Evolutionary conservation across 2,888 invertebrate genomes (phyloP), one percentile per base, ranked within the genome.

Genomic region (Lasioglossum figueresi): DNA sequence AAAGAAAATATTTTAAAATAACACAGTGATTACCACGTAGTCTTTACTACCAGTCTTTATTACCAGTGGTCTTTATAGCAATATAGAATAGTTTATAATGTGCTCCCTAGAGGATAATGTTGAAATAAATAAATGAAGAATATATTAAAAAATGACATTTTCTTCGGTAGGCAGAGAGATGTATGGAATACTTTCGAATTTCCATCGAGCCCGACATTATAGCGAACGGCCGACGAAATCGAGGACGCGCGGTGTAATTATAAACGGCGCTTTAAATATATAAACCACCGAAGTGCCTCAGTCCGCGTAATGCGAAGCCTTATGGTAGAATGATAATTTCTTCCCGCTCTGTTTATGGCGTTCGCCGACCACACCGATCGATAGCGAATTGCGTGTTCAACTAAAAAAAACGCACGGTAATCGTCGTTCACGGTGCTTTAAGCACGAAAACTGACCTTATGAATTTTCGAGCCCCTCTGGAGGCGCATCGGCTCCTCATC

Each of bases 311-410:
- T 56, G 76, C 4, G 80, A 83, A 83, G 78, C 81, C 83, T 87
- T 83, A 85, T 83, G 87, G 80, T 81, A 83, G 76, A 85, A 76
- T 77, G 81, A 83, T 81, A 52, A 85, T 85, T 87, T 85, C 82
- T 83, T 85, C 56, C 74, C 87, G 87, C 87, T 87, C 87, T 85
- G 87, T 85, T 87, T 87, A 79, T 85, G 77, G 34, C 79, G 85
- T 82, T 78, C 85, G 74, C 23, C 79, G 76, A 68, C 71, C 75
- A 72, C 75, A 72, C 52, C 85, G 82, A 85, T 87, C 85, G 85
- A 83, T 79, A 73, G 27, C n/a, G 74, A 80, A 83, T 66, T 82
- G 68, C 85, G 82, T 79, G 82, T 68, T 48, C 76, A 79, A 82
- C 76, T 85, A 52, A 76, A 83, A 85, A 82, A 82, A 82, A n/a